Base-by-base conservation (phyloP, 2,888 invertebrate species). In the Pemphredon lugubris region DNA sequence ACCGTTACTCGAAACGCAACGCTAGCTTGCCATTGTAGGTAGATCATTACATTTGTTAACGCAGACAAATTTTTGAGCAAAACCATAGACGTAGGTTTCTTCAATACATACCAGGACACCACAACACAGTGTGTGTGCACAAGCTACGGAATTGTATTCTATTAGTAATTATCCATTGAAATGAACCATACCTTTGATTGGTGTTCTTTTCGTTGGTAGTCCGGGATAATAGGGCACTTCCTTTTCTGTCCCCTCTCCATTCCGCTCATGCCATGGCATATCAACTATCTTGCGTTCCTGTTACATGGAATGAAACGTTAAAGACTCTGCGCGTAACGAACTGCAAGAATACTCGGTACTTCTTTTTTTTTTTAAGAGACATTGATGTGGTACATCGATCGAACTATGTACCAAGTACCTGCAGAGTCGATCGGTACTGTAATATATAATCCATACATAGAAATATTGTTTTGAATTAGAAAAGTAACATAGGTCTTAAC, bases 201-300 rank as follows among this genome's bases (percentile, higher is more conserved):
- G 96, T 5, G 95, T 94, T 77, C 96, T 92, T 90, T 96, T 96
- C 53, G 93, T 93, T 18, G 95, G 93, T 6, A 94, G 94, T 61
- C 93, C 93, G 11, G 95, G 93, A 87, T 92, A 92, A 84, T 91
- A 92, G 42, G 94, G 93, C 88, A 94, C 93, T 77, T 95, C 94
- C 79, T 93, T 92, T 87, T 93, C 92, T 75, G 90, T 87, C 26
- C 92, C 92, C 34, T 93, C 91, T 55, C 90, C 85, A 50, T 91
- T 91, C 81, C 91, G 89, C 81, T 93, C 92, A 90, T 95, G 95
- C 95, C 95, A 95, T 1, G 95, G 95, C 70, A 94, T 94, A 86
- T 95, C 95, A 88, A 91, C 91, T 77, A 92, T 90, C 81, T 93
- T 93, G 76, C 91, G 91, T 83, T 92, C 92, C 90, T 93, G 88